Base-by-base conservation (phyloP, 1,140 invertebrate species). In the Heliothis subflexa region DNA sequence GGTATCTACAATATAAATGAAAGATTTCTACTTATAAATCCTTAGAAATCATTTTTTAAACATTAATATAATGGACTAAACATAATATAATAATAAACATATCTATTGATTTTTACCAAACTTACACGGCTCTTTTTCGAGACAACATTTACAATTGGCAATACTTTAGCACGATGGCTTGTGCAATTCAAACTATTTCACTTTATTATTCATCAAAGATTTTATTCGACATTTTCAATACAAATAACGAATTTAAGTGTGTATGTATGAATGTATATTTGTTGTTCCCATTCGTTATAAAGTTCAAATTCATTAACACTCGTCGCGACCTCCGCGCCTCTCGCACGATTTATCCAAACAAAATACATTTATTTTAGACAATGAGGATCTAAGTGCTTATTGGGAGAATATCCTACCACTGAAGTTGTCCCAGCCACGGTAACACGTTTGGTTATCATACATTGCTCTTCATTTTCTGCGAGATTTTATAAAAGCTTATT, bases 291-390 rank as follows among this genome's bases (percentile, higher is more conserved):
- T 28, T 62, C 47, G 61, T 21, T 74, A 82, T 81, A 81, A 84
- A 81, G 70, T 76, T 83, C 81, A 80, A 79, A 83, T 88, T 90
- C 88, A 89, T 91, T 90, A 92, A 90, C 91, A 91, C 89, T 85
- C 80, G 78, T 59, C 70, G 59, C 86, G 85, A 89, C 86, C 86
- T 88, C 83, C 66, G 55, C 54, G 16, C 71, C 33, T 59, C 55
- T 70, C 71, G 71, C 80, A 80, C 83, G 87, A 93, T 91, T 88
- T 91, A 88, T 93, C 85, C 86, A 91, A 93, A 91, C 88, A 91
- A 90, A 92, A 91, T 90, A 85, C 89, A 89, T 91, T 91, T 91
- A 90, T 91, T 90, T 88, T 87, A 89, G 84, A 90, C 89, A 91
- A 91, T 91, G 86, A 89, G 84, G 81, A 86, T 86, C 88, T 89